Conservation (phyloP, 2,113 vertebrate species). For the Passer domesticus region DNA sequence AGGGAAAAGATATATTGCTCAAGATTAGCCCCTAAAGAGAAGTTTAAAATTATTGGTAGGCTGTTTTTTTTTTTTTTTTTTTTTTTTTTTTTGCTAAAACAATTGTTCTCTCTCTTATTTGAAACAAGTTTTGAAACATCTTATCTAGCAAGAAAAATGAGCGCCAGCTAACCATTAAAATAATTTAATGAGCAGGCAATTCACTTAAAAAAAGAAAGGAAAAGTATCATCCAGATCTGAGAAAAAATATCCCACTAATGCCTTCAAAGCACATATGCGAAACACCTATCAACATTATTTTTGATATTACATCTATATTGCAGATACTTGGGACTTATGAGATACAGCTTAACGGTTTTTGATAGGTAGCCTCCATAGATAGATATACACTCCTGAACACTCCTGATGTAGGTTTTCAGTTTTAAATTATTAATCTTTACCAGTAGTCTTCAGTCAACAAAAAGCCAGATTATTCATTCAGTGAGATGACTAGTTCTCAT, state of each 20-base stretch:
- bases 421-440: background rate
- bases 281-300: background rate
- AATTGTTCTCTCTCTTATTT: background rate
- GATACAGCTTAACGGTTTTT: background rate
- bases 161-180: background rate
- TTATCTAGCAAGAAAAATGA: background rate
- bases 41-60: background rate
- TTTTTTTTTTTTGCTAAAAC: background rate
- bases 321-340: background rate
- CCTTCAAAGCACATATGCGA: background rate
- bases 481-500: background rate
- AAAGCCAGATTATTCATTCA: background rate
- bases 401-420: background rate
- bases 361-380: background rate
- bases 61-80: too few relatives aligned
- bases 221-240: background rate
- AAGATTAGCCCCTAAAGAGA: background rate
- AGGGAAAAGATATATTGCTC: background rate
- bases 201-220: background rate
- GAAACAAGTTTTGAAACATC: background rate
- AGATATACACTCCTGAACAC: background rate
- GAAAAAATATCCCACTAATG: background rate
- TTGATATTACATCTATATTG: background rate
- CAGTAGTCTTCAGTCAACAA: background rate
- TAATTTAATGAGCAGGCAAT: background rate